A percentile compares a stretch with the other conserved stretches of the same genome.
These are phyloP conservation scores for Hypanus sabinus DNA, from an alignment of 2,113 vertebrate species.

Conservation along the genomic window DNA sequence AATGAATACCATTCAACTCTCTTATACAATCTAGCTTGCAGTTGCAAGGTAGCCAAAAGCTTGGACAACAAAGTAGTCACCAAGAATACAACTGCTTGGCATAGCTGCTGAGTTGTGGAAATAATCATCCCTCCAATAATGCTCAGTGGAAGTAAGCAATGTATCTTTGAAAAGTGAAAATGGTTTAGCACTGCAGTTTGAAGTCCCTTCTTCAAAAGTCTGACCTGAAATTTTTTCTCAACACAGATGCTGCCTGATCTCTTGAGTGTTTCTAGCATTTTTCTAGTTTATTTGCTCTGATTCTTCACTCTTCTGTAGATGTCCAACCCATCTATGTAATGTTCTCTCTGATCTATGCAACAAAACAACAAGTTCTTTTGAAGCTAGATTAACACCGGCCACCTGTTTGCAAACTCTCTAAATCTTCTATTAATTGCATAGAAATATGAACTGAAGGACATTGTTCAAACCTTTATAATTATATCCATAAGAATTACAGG, in stretches of 20 bases:
- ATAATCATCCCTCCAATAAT: background rate
- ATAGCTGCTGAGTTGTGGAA: background rate
- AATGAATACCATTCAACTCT: too few species aligned
- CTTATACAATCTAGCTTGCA: too few species aligned
- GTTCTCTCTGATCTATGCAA: background rate
- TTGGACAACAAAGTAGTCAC: too few species aligned
- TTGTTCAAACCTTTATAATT: background rate
- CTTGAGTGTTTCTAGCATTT: too few species aligned
- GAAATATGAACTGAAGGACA: conserved; percentile 1
- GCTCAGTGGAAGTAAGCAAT: background rate
- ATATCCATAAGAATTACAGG: background rate
- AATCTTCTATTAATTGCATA: background rate
- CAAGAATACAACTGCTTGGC: too few species aligned
- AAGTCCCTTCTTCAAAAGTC: too few species aligned
- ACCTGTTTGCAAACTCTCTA: background rate
- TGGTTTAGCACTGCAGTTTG: too few species aligned
- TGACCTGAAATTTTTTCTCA: too few species aligned
- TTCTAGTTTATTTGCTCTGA: too few species aligned
- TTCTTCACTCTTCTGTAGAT: background rate
- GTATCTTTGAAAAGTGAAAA: too few species aligned
- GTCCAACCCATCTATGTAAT: background rate
- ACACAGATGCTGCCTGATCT: too few species aligned
- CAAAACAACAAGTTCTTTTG: background rate
- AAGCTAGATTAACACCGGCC: background rate
- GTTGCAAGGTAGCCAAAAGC: too few species aligned